Evolutionary conservation across 30 jellyfish, hydroid and myxozoan species (phyloP).

Genomic region (Morbakka virulenta): DNA sequence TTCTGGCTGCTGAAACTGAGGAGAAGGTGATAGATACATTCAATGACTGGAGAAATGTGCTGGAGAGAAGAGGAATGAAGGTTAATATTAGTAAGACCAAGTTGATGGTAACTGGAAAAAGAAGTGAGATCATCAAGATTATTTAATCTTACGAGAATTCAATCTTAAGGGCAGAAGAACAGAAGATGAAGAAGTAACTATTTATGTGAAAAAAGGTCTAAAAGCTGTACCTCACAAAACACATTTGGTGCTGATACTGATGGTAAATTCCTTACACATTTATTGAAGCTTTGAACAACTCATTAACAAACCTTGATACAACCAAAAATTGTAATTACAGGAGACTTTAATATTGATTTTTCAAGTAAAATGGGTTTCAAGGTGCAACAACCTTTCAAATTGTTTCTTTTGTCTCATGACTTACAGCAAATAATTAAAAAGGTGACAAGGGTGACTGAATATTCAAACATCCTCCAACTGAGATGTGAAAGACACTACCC

Average conservation of each 20-base stretch:
- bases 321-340: conserved; percentile 24
- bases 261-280: conserved; percentile 30
- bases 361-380: conserved; percentile 50
- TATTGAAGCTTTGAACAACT: conserved; percentile 31
- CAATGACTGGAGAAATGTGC: no score
- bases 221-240: conserved; percentile 59
- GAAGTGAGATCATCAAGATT: no score
- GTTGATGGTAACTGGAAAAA: no score
- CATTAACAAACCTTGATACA: conserved; percentile 43
- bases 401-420: conserved; percentile 52
- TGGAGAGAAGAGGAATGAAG: no score
- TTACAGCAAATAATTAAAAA: conserved; percentile 40
- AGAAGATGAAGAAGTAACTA: conserved; percentile 17
- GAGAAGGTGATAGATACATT: no score
- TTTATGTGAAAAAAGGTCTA: conserved; percentile 27
- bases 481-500: conserved; percentile 67
- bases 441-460: conserved; percentile 64
- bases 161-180: background rate
- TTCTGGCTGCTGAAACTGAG: no score
- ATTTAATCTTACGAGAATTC: no score
- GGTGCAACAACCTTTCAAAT: conserved; percentile 54
- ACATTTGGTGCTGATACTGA: conserved; percentile 54
- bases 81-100: no score
- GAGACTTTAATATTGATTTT: conserved; percentile 57
- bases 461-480: conserved; percentile 65